Conservation (phyloP, 2,113 vertebrate species). For the Microtus oregoni region DNA sequence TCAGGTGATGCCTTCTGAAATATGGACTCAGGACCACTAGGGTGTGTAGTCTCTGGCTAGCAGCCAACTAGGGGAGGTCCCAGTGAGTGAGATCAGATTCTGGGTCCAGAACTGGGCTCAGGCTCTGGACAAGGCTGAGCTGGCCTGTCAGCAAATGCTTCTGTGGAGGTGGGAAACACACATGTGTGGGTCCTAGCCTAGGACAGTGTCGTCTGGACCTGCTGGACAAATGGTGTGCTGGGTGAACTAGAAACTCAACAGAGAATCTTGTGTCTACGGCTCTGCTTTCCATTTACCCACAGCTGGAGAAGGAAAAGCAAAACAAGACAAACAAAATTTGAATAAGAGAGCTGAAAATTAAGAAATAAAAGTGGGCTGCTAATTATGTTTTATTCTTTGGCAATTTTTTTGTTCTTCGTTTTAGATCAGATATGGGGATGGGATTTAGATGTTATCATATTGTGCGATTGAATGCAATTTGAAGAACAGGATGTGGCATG, state of each 20-base stretch:
- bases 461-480: not conserved
- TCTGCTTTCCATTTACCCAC: not conserved
- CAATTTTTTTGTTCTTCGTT: not conserved
- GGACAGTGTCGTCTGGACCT: not conserved
- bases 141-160: not conserved
- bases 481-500: not conserved
- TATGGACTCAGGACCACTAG: not conserved
- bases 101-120: not conserved
- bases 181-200: not conserved
- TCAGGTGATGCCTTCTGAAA: conserved; percentile 55
- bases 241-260: not conserved
- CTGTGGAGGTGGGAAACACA: fast-evolving
- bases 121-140: not conserved
- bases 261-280: not conserved
- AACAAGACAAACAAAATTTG: not conserved
- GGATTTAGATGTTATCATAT: not conserved
- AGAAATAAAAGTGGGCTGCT: not conserved
- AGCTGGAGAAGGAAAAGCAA: not conserved
- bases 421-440: not conserved
- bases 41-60: not conserved
- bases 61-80: not conserved
- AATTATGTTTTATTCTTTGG: not conserved
- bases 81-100: not conserved
- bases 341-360: not conserved
- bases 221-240: not conserved